Evolutionary conservation across 2,113 vertebrate genomes (phyloP), one percentile per base, ranked within the genome.

Genomic region (Haemorhous mexicanus): DNA sequence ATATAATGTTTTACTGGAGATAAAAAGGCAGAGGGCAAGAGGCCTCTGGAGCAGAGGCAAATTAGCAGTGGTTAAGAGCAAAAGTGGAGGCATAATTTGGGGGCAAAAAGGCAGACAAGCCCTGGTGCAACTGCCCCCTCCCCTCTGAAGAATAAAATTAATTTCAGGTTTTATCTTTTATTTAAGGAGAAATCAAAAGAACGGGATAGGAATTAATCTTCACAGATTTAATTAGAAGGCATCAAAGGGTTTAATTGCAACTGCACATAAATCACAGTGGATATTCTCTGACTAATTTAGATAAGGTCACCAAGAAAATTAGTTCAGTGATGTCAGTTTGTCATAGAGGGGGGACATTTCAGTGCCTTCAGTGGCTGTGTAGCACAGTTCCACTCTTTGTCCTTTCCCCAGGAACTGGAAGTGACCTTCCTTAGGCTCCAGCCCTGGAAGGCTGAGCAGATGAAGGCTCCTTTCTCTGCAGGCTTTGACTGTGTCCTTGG

Each of bases 251-350:
- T 97, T 98, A 98, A 98, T 97, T 98, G 97, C 95, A 95, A 94
- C 89, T 27, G 52, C 96, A 67, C 97, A 96, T 98, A 98, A 98
- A 98, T 98, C 97, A 96, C 58, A 72, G 95, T 84, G 79, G 94
- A 97, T 97, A 97, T 97, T 97, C 97, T 95, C 98, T 95, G 92
- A 97, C 97, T 97, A 96, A 97, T 98, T 97, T 97, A 96, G 98
- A 98, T 97, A 98, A 98, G 97, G 98, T 98, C 98, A 98, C 97
- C 97, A 96, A 44, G 98, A 96, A 98, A 97, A 98, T 97, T 89
- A 98, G 97, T 95, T 92, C 95, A 92, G 96, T 64, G 81, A 95
- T 94, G 96, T 89, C 91, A 4, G 96, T 97, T 96, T 93, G 93
- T 97, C 97, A 97, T 20, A 33, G 80, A 70, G 82, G 81, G 23